Base-by-base conservation (phyloP, 2,888 invertebrate species). In the Torymus auratus region DNA sequence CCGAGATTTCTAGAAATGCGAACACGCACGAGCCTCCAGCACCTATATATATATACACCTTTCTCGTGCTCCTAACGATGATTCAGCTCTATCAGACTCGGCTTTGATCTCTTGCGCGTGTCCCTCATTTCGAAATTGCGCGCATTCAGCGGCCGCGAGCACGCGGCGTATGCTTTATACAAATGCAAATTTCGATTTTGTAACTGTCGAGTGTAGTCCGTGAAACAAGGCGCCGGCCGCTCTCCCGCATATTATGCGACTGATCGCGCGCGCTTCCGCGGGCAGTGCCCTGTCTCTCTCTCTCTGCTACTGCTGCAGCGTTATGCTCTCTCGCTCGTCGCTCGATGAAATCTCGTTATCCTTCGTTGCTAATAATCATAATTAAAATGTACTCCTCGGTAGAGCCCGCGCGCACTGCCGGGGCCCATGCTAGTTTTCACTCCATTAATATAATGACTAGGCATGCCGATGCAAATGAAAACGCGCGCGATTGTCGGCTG, bases 291-390 rank as follows among this genome's bases (percentile, higher is more conserved):
- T 58, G 3, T 53, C 55, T 80, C 75, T 73, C 70, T 69, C 75
- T 68, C 73, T 41, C 65, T 56, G 73, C 28, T 28, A 28, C 28
- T 2, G 41, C 41, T 41, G 41, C 28, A 28, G 7, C 41, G 41
- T 41, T 41, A 7, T 17, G 55, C 52, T 81, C 74, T 73, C 71
- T 41, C 65, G 50, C 68, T 15, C 68, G 53, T 41, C 60, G 76
- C 70, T 83, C 84, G 84, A 87, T 87, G 83, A 84, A 87, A 85
- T 84, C 85, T 84, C 83, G 82, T 86, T 85, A 87, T 41, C 83
- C 84, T 85, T 81, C 80, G 79, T 80, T 81, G 73, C 83, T 84
- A 83, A 87, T 86, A 86, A 86, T 84, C 84, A 84, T 84, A 85
- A 87, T 87, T 86, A 86, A 86, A 86, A 83, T 79, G 79, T 83